Base-by-base conservation (phyloP, 1,140 invertebrate genomes). In the Drosophila suzukii region DNA sequence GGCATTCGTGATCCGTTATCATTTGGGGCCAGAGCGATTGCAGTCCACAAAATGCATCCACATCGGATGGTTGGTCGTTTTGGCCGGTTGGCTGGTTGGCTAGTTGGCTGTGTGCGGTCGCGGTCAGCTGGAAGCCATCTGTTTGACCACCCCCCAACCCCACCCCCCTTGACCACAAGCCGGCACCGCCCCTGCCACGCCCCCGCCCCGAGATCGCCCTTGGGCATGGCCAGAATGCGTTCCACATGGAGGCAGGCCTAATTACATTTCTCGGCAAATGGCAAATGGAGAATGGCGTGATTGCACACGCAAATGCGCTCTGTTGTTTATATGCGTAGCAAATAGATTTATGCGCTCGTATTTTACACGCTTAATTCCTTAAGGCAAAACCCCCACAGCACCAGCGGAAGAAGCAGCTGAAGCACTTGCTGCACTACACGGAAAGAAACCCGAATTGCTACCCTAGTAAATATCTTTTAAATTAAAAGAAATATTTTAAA, bases 291-390 rank as follows among this genome's bases (percentile, higher is more conserved):
- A 76, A 77, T 78, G 74, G 78, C 79, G 82, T 88, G 82, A 85
- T 85, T 85, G 72, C 61, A 63, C 70, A 77, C 75, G 75, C 75
- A 77, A 77, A 78, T 77, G 75, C 50, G 63, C 51, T 78, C 50
- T 43, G 62, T 88, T 82, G 83, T 68, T 88, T 79, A 89, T 83
- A 82, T 86, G 83, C 84, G 75, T 88, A 80, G 72, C 44, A 71
- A 85, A 90, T 81, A 90, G 85, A 85, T 89, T 89, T 90, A 89
- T 89, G 78, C 62, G 74, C 85, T 90, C 85, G 81, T 89, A 89
- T 85, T 85, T 89, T 78, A 90, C 70, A 85, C 71, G 77, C 78
- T 90, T 89, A 90, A 73, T 90, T 88, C 79, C 79, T 62, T 76
- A 60, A 77, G 60, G 60, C 61, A 73, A 71, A 81, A 41, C 32